A percentile compares a stretch with the other conserved stretches of the same genome.
phyloP scores from a whole-genome alignment of 2,888 invertebrate genomes.

The Entomobrya multifasciata region DNA sequence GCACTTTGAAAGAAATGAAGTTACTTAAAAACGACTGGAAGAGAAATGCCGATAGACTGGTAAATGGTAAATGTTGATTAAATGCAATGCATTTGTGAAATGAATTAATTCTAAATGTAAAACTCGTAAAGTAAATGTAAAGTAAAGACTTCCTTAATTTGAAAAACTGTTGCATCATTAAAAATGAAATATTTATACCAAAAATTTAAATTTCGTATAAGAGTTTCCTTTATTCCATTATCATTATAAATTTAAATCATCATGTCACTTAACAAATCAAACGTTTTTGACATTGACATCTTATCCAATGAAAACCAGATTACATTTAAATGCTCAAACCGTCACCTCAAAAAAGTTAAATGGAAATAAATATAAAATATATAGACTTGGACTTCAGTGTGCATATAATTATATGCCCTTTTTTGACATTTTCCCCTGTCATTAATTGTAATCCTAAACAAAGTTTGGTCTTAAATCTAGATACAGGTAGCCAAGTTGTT shows the following conservation, averaged over 20 bases:
- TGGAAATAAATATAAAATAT: slow-evolving; percentile 72
- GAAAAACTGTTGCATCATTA: too few species aligned
- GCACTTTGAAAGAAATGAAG: neutral
- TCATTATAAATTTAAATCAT: slow-evolving; percentile 44
- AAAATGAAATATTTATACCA: too few species aligned
- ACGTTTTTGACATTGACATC: slow-evolving; percentile 14
- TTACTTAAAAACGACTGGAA: neutral
- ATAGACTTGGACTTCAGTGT: slow-evolving; percentile 55
- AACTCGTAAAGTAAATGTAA: too few species aligned
- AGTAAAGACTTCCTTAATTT: too few species aligned
- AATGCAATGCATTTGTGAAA: too few species aligned
- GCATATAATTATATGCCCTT: neutral
- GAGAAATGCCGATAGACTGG: too few species aligned
- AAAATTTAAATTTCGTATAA: slow-evolving; percentile 11
- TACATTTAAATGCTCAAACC: slow-evolving; percentile 42
- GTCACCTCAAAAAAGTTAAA: slow-evolving; percentile 60
- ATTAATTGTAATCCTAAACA: slow-evolving; percentile 7
- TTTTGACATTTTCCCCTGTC: slow-evolving; percentile 23
- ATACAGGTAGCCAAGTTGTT: slow-evolving; percentile 67
- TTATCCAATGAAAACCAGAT: slow-evolving; percentile 41
- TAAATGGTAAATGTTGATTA: too few species aligned
- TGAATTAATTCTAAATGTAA: too few species aligned
- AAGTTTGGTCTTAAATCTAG: slow-evolving; percentile 57
- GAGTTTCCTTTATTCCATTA: slow-evolving; percentile 44
- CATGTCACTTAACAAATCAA: slow-evolving; percentile 51